A percentile compares a stretch with the other conserved stretches of the same genome.
Evolutionary conservation across 2,797 vertebrate genomes (phyloP).

Genomic region (Acanthis flammea): DNA sequence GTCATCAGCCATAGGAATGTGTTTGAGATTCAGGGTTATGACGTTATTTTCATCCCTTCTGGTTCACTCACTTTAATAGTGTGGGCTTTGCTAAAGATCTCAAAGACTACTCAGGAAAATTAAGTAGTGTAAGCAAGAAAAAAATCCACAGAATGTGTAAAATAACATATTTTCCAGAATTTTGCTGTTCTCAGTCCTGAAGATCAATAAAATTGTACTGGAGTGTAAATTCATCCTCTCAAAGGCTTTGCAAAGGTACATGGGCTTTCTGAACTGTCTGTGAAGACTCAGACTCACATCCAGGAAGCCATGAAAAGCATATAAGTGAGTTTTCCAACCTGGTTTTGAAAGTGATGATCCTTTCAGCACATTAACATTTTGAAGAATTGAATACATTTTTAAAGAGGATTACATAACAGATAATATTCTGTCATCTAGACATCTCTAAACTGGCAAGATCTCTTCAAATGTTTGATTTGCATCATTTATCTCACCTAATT

Average conservation of each 20-base stretch:
- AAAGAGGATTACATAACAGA: background rate
- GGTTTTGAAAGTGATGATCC: background rate
- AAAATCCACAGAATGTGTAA: background rate
- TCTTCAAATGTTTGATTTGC: background rate
- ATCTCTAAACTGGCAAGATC: background rate
- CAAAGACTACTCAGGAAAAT: background rate
- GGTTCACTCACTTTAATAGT: background rate
- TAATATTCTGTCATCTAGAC: background rate
- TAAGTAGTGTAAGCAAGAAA: background rate
- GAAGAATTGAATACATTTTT: background rate
- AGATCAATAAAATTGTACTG: background rate
- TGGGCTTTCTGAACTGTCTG: background rate
- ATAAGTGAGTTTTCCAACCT: background rate
- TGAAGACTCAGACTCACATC: background rate
- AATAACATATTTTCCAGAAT: background rate
- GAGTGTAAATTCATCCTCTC: background rate
- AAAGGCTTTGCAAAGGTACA: background rate
- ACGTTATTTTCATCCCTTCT: background rate
- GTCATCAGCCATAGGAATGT: fast-evolving
- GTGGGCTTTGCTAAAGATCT: background rate
- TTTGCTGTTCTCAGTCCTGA: background rate
- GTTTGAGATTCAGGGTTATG: background rate
- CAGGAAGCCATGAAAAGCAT: background rate
- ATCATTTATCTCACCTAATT: background rate
- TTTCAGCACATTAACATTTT: background rate